Evolutionary conservation across 2,888 invertebrate genomes (phyloP).

Genomic region (Celastrina argiolus): DNA sequence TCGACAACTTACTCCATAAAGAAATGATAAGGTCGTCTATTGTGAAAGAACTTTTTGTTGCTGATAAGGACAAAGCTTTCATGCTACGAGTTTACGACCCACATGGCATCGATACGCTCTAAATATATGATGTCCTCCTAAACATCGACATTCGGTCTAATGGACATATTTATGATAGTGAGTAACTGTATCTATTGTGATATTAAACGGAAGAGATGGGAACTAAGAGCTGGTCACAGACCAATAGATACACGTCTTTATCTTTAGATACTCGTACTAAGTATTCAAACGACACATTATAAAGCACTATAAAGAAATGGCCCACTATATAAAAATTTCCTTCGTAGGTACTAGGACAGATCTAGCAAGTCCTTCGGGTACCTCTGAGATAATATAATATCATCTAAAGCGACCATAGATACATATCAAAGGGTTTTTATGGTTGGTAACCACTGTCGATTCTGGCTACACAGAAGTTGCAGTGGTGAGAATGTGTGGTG

Average conservation of each 20-base stretch:
- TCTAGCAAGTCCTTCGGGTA: no score
- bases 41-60: neutral
- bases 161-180: neutral
- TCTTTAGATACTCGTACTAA: neutral
- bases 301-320: neutral
- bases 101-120: neutral
- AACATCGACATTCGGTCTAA: neutral
- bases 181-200: neutral
- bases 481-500: no score
- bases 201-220: neutral
- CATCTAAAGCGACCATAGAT: no score
- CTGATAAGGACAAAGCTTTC: neutral
- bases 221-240: neutral
- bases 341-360: no score
- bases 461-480: no score
- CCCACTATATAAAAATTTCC: neutral
- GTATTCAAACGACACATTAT: neutral
- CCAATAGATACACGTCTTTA: neutral
- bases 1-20: constrained; percentile 7
- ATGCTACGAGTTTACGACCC: neutral
- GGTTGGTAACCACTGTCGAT: no score
- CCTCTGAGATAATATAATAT: no score
- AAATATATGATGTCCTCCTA: neutral
- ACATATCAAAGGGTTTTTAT: no score
- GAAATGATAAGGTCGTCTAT: neutral